These are phyloP conservation scores for Leuciscus waleckii DNA, from an alignment of 2,797 vertebrate species.

Conservation along the genomic window DNA sequence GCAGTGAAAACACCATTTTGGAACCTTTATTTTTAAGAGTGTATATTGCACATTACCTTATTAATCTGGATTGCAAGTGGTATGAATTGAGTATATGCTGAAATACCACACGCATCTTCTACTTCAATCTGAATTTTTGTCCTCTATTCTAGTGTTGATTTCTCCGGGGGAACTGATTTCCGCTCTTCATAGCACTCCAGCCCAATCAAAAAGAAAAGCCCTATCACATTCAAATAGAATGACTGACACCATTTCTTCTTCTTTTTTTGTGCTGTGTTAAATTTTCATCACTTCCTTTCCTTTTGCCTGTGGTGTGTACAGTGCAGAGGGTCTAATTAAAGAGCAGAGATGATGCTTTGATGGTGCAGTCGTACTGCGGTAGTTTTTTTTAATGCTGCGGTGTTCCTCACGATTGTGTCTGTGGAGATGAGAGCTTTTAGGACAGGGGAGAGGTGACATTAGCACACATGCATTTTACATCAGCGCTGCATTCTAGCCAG, in stretches of 20 bases:
- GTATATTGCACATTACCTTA: neutral
- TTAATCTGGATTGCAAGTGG: neutral
- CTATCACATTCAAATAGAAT: conserved; percentile 15
- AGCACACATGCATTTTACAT: conserved; percentile 51
- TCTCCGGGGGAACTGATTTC: conserved; percentile 37
- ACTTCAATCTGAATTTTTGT: conserved; percentile 26
- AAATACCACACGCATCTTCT: neutral
- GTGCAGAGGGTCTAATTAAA: conserved; percentile 26
- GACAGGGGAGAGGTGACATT: conserved; percentile 25
- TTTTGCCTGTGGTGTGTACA: conserved; percentile 11
- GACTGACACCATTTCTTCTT: conserved; percentile 13
- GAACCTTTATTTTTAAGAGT: neutral
- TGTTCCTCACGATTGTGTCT: neutral
- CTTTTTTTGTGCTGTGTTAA: neutral
- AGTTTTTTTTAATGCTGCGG: neutral
- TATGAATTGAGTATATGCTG: neutral
- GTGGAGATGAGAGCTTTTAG: conserved; percentile 28
- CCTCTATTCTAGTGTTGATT: conserved; percentile 33
- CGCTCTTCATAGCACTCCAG: conserved; percentile 11
- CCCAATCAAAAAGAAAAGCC: conserved; percentile 18
- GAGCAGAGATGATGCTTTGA: conserved; percentile 14
- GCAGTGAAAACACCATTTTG: too few species aligned
- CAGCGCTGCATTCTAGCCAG: conserved; percentile 30
- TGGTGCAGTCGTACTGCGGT: conserved; percentile 10
- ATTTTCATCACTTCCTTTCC: neutral